Evolutionary conservation across 2,888 invertebrate genomes (phyloP), one percentile per base, ranked within the genome.

Genomic region (Brachylomia viminalis): DNA sequence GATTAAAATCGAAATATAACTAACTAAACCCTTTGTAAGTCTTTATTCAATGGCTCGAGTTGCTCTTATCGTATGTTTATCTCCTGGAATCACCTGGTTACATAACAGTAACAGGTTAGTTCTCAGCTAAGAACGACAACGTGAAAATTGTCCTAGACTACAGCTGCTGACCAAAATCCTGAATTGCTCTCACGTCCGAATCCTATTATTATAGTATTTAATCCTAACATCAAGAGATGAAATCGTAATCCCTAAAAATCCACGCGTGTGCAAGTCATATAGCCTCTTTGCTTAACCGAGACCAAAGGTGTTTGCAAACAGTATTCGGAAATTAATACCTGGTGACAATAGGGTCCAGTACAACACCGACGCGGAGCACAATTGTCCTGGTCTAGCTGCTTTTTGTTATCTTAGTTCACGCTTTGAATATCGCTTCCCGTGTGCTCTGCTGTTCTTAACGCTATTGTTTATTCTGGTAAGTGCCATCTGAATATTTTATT

Each of bases 361-460:
- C 38, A 70, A 54, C 20, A 5, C 38, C n/a, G 27, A 33, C n/a
- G 33, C 20, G 59, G 56, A 72, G 73, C 61, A 69, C 83, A 77
- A 77, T 80, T 56, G 59, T 52, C 58, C 47, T 71, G 73, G 30
- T 68, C 66, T 54, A 84, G 27, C 45, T 61, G 64, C 13, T 62
- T 81, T 49, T 81, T 64, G 66, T 77, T 70, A n/a, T 17, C 42
- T 61, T 61, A 52, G 49, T 73, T 74, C 58, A 62, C 47, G n/a
- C 70, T 70, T 75, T 64, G 30, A 64, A 68, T 67, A 68, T 61
- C 54, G 15, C 49, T 61, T 68, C 62, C 38, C 13, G 62, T 81
- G 45, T 66, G 42, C 58, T n/a, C 33, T 61, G 75, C 52, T 72
- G 64, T 62, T 77, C 58, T 72, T 56, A 65, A 23, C 47, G 54